Percentiles rank a stretch among this genome's conserved stretches.
phyloP scores from a whole-genome alignment of 1,140 invertebrate genomes.

The Halyomorpha halys region DNA sequence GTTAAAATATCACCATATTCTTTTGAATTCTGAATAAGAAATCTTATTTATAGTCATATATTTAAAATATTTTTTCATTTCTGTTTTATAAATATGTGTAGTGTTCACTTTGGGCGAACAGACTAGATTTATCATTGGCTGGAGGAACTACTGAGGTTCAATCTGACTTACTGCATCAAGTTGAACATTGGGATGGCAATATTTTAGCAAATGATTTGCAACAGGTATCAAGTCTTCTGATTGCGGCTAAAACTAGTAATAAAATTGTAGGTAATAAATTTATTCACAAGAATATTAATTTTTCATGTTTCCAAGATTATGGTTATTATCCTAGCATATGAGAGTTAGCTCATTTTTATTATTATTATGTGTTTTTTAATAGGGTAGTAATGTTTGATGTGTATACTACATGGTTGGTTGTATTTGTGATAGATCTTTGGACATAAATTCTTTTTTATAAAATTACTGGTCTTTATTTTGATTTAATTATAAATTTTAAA shows the following conservation, averaged over 20 bases:
- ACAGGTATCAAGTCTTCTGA: slow-evolving; percentile 43
- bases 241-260: slow-evolving; percentile 28
- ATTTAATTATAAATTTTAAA: no score
- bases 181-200: slow-evolving; percentile 52
- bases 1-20: no score
- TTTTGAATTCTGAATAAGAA: not conserved
- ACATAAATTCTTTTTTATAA: no score
- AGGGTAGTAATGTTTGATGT: no score
- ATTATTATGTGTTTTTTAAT: no score
- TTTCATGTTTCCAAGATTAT: not conserved
- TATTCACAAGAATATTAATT: not conserved
- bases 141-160: slow-evolving; percentile 49
- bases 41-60: not conserved
- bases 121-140: slow-evolving; percentile 83
- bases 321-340: no score
- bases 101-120: slow-evolving; percentile 34
- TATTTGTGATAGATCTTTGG: no score
- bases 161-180: slow-evolving; percentile 48
- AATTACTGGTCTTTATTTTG: no score
- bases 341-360: no score
- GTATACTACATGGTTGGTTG: no score
- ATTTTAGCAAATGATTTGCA: slow-evolving; percentile 58
- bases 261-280: slow-evolving; percentile 34
- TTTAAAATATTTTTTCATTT: not conserved
- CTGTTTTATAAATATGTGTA: slow-evolving; percentile 17